Conservation (phyloP, 2,797 vertebrate species). For the Spinus olivaceus region DNA sequence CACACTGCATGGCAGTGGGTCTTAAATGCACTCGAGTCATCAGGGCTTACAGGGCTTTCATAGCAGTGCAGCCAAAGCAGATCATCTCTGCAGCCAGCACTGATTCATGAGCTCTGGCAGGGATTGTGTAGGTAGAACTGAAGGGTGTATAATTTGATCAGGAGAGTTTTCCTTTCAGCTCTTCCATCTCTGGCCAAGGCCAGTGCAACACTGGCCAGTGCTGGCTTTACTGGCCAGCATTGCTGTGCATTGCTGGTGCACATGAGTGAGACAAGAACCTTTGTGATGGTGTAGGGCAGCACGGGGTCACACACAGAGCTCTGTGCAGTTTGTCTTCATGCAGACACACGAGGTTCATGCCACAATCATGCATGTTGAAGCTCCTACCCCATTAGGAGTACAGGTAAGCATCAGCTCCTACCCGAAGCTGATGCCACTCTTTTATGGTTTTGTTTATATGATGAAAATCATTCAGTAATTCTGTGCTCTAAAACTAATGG, state of each 20-base stretch:
- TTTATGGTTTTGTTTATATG: not conserved
- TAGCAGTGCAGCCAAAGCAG: not conserved
- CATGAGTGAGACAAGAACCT: not conserved
- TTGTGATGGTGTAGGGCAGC: not conserved
- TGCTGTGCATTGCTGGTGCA: not conserved
- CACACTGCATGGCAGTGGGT: not conserved
- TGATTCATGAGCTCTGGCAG: not conserved
- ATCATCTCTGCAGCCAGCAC: not conserved
- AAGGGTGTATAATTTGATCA: not conserved
- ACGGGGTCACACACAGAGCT: not conserved
- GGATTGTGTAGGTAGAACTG: not conserved
- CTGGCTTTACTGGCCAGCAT: not conserved
- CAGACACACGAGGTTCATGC: fast-evolving
- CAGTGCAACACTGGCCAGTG: not conserved
- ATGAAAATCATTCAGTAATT: not conserved
- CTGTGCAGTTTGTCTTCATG: not conserved
- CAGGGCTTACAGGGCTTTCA: not conserved
- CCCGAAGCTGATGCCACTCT: fast-evolving
- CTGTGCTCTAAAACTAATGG: not conserved
- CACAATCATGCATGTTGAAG: fast-evolving
- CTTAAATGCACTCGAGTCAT: not conserved
- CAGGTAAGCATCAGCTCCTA: not conserved
- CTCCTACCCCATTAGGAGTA: not conserved
- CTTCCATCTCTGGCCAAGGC: not conserved
- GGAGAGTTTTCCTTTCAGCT: not conserved